phyloP scores from a whole-genome alignment of 2,797 vertebrate genomes.

The Peromyscus eremicus region DNA sequence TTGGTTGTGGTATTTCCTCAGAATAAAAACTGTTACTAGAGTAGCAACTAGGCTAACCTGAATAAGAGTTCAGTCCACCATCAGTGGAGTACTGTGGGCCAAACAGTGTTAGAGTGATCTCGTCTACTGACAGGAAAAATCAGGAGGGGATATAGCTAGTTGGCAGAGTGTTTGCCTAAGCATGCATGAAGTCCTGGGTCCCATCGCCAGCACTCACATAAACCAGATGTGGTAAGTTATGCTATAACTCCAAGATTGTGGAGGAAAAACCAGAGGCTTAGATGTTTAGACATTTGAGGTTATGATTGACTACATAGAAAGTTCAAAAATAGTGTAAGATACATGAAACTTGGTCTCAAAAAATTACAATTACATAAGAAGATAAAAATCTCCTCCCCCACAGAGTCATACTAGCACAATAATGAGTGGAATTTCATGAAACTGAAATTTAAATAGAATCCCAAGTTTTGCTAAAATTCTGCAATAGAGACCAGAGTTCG shows the following conservation, averaged over 20 bases:
- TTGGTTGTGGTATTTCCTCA: not conserved
- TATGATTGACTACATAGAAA: not conserved
- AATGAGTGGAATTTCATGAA: not conserved
- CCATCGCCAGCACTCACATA: not conserved
- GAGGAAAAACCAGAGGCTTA: not conserved
- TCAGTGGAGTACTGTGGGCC: not conserved
- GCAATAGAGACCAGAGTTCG: not conserved
- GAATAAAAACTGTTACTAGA: not conserved
- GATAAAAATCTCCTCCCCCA: not conserved
- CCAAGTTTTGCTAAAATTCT: not conserved
- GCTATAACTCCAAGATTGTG: no score
- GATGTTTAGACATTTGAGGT: not conserved
- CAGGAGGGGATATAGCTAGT: no score
- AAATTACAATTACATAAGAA: not conserved
- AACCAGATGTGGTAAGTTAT: not conserved
- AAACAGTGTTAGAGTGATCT: not conserved
- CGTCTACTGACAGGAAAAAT: not conserved
- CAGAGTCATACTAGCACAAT: not conserved
- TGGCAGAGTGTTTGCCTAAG: not conserved
- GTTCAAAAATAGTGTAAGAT: no score
- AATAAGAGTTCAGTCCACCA: not conserved
- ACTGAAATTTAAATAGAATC: not conserved
- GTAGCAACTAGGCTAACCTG: not conserved
- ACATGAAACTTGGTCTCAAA: not conserved
- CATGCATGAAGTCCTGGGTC: not conserved